A percentile compares a stretch with the other conserved stretches of the same genome.
These are phyloP conservation scores for Schizopygopsis malacanthus DNA, from an alignment of 2,797 vertebrate species.

Conservation along the genomic window DNA sequence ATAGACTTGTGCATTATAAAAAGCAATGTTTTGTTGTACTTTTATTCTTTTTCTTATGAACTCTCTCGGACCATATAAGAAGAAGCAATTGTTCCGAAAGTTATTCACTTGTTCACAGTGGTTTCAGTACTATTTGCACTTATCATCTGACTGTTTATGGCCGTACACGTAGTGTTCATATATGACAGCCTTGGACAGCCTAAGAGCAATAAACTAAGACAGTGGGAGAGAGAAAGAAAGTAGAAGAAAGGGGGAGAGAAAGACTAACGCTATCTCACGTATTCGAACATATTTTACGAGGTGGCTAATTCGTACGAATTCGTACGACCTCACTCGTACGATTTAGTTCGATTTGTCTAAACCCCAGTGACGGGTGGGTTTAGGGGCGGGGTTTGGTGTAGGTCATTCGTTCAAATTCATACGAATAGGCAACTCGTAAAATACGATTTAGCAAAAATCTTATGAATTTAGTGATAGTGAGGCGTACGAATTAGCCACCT, in stretches of 20 bases:
- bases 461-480: too few relatives aligned
- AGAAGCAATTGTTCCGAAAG: neutral
- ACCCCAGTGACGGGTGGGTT: too few relatives aligned
- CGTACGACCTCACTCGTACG: too few relatives aligned
- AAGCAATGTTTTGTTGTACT: neutral
- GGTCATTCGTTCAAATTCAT: too few relatives aligned
- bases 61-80: neutral
- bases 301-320: too few relatives aligned
- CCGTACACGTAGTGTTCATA: constrained; percentile 73
- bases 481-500: too few relatives aligned
- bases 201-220: constrained; percentile 78
- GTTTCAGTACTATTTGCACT: constrained; percentile 37
- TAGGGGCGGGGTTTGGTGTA: too few relatives aligned
- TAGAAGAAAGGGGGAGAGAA: constrained; percentile 68
- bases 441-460: too few relatives aligned
- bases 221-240: constrained; percentile 71
- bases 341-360: too few relatives aligned
- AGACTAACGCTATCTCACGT: neutral
- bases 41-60: neutral
- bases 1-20: too few relatives aligned
- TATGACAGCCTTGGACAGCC: constrained; percentile 69
- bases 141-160: constrained; percentile 36
- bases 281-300: too few relatives aligned
- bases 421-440: too few relatives aligned
- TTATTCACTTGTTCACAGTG: neutral